Base-by-base conservation (phyloP, 2,797 vertebrate species). In the Sandelia bainsii region DNA sequence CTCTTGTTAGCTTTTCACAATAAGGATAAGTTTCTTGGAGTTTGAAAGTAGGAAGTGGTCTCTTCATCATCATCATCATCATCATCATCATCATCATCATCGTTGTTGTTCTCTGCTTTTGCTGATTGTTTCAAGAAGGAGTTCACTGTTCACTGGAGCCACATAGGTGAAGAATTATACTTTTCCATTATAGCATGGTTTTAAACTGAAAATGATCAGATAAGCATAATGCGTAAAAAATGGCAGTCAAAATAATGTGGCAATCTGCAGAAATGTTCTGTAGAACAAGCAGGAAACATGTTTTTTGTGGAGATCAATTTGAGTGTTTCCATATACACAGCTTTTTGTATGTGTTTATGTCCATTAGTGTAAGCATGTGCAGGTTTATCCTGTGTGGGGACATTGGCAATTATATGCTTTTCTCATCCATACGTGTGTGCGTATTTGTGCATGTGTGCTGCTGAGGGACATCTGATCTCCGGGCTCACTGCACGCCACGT, bases 401-500 rank as follows among this genome's bases (percentile, higher is more conserved):
- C 77, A 70, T 32, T 71, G 51, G 70, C 5, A 14, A 68, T 60
- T 64, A 50, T 70, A 39, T 37, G 65, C 56, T 59, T 63, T 66
- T 56, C 51, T 70, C 67, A 54, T 52, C 62, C 76, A 66, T 77
- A 58, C 74, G 56, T 76, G 69, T 77, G 79, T 85, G 77, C 75
- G 81, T 87, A 73, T 84, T 76, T 87, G 65, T 85, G 84, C 78
- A 66, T 73, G 75, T 75, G 88, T 71, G 66, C 80, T 89, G 90
- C 82, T 51, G 78, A 66, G 87, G 85, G 91, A 93, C 88, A 93
- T 94, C 84, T 84, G 92, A 94, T 93, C 90, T 77, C 84, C 8
- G 60, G 60, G 85, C 88, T 91, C 87, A 48, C 88, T 37, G 89
- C 94, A 94, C 81, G 88, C 90, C 91, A 91, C 83, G 79, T 89